Base-by-base conservation (phyloP, 2,888 invertebrate species). In the Agrilus biguttatus region DNA sequence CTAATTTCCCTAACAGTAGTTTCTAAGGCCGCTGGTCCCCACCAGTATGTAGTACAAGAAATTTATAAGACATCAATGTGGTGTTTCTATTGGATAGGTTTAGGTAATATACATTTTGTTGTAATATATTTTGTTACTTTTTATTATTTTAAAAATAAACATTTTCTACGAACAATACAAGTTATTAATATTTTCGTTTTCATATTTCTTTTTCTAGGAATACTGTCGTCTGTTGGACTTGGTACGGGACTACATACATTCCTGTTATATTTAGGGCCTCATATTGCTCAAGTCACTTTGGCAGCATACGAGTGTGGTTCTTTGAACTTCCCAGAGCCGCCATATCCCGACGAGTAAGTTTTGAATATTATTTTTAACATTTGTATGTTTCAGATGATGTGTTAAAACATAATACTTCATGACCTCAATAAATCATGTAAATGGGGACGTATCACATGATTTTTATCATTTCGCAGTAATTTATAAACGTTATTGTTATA, bases 201-300 rank as follows among this genome's bases (percentile, higher is more conserved):
- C 42, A 8, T 42, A 28, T 8, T 17, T 36, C 47, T 33, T 42
- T 45, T 57, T 58, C 42, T 46, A 63, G 98, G 98, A 13, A 85
- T 99, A 34, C 76, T 97, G 52, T 97, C 96, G 35, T 96, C 96
- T 0, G 93, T 98, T 43, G 98, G 98, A 1, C 75, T 99, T 41
- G 98, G 98, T 35, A 96, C 97, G 0, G 98, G 98, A 1, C 76
- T 99, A 42, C 98, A 99, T 67, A 99, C 98, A 46, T 99, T 99
- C 73, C 76, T 99, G 41, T 73, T 99, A 47, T 99, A 98, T 68
- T 71, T 99, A 60, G 98, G 98, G n/a, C 98, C 98, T 28, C 96
- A 97, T 63, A 98, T 99, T 70, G 97, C 97, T 45, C 78, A 89
- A 44, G 98, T 99, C 36, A 98, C 98, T 3, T 72, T 98, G 60